Evolutionary conservation across 2,113 vertebrate species (phyloP), one percentile per base, ranked within the genome.

Genomic region (Neogale vison): DNA sequence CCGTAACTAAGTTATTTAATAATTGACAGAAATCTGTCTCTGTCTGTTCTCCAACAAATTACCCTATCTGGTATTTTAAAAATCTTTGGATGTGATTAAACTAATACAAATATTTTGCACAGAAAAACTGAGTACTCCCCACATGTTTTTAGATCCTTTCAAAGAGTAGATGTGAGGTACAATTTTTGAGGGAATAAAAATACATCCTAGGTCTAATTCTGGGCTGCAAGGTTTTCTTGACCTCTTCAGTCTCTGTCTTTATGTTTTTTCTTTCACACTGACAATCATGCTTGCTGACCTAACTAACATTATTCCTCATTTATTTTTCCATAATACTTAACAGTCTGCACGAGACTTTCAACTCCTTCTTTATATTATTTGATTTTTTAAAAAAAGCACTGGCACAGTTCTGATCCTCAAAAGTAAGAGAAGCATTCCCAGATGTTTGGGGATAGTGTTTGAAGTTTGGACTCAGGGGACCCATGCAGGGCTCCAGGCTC

Each of bases 1-100:
- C 69, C 90, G n/a, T 84, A 96, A 95, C 81, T 65, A 85, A 95
- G 61, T 96, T 96, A 97, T 93, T 97, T 85, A 93, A 96, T 90
- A 90, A 97, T 65, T 84, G 93, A 90, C 80, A 95, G 92, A 96
- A 96, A 97, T 88, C 74, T 79, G 69, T 97, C 26, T 23, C 88
- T n/a, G 39, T 84, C 65, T 96, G 69, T 82, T 67, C 88, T 93
- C 57, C 36, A 77, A 92, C 42, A 96, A 92, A 95, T 92, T 71
- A 83, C 65, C 31, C 77, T 77, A 81, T 50, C 36, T 20, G 45
- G 39, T 65, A 45, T 84, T 42, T 93, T 83, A 4, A 15, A 71
- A 87, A 83, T 52, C 76, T 84, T 92, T 92, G 50, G 63, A 71
- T 13, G 74, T 29, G 81, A 84, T 69, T 88, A 93, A 84, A 90